Evolutionary conservation across 2,113 vertebrate species (phyloP).

Genomic region (Pterocles gutturalis): DNA sequence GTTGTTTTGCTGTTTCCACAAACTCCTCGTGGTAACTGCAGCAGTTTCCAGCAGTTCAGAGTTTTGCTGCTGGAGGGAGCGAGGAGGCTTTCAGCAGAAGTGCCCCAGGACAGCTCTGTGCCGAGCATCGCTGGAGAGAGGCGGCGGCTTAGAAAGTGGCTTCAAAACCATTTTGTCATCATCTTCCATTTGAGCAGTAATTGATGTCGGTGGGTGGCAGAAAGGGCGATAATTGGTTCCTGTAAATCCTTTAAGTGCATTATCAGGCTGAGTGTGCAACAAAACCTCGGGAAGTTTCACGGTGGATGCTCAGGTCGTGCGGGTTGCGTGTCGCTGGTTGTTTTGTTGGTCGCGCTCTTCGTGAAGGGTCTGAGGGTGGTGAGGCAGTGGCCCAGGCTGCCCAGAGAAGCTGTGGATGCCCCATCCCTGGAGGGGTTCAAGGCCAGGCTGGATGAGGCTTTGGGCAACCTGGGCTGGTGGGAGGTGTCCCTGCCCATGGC

Average conservation of each 20-base stretch:
- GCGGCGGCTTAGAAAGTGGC: neutral
- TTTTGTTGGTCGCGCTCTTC: neutral
- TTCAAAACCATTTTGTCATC: conserved; percentile 61
- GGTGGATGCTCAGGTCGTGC: neutral
- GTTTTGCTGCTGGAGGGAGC: neutral
- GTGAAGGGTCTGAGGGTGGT: neutral
- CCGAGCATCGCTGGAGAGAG: neutral
- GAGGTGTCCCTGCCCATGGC: too few relatives aligned
- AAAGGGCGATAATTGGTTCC: conserved; percentile 67
- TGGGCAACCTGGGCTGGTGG: too few relatives aligned
- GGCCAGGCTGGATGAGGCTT: too few relatives aligned
- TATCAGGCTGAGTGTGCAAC: conserved; percentile 24
- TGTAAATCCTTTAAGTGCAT: conserved; percentile 62
- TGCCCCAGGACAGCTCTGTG: conserved; percentile 9
- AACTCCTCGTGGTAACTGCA: neutral
- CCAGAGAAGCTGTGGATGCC: too few relatives aligned
- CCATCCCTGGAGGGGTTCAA: too few relatives aligned
- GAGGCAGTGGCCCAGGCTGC: too few relatives aligned
- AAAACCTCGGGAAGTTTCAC: neutral
- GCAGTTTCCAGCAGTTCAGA: neutral
- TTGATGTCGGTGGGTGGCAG: conserved; percentile 63
- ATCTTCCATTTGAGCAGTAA: conserved; percentile 63
- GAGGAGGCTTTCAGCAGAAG: neutral
- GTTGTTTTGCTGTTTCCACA: neutral
- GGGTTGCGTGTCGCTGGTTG: neutral